phyloP scores from a whole-genome alignment of 2,797 vertebrate genomes.

The Hippocampus kuda region DNA sequence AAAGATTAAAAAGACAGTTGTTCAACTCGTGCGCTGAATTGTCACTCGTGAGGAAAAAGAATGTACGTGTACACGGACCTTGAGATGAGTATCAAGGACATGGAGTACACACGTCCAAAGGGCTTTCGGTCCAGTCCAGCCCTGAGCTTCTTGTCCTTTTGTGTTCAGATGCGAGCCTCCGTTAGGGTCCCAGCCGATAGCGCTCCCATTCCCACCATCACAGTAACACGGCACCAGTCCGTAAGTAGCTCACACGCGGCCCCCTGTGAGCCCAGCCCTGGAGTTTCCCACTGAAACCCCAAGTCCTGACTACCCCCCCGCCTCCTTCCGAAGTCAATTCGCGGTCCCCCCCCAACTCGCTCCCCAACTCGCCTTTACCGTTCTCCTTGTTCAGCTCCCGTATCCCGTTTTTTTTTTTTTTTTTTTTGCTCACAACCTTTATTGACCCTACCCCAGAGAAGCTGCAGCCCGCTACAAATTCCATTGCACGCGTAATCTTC shows the following conservation, averaged over 20 bases:
- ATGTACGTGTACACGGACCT: no score
- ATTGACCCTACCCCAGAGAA: no score
- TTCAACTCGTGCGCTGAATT: no score
- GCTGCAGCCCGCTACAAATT: no score
- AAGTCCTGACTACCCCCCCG: constrained; percentile 24
- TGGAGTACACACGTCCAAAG: neutral
- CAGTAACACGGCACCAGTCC: constrained; percentile 67
- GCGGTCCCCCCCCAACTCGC: constrained; percentile 13
- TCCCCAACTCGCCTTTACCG: constrained; percentile 28
- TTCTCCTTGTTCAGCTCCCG: constrained; percentile 41
- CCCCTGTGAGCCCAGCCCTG: constrained; percentile 32
- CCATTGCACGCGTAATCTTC: neutral
- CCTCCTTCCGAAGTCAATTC: constrained; percentile 34
- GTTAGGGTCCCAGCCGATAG: constrained; percentile 63
- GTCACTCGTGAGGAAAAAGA: no score
- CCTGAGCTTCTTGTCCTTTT: constrained; percentile 69
- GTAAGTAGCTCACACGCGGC: constrained; percentile 64
- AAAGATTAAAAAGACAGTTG: no score
- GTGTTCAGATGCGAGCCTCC: constrained; percentile 70
- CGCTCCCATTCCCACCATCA: constrained; percentile 69
- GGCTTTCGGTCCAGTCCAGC: constrained; percentile 16
- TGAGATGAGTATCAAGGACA: neutral
- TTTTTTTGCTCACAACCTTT: no score
- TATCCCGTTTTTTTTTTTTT: constrained; percentile 14
- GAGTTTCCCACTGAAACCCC: constrained; percentile 30